These are phyloP conservation scores for Cryptomyrus ogoouensis DNA, from an alignment of 2,113 vertebrate genomes.

Conservation along the genomic window DNA sequence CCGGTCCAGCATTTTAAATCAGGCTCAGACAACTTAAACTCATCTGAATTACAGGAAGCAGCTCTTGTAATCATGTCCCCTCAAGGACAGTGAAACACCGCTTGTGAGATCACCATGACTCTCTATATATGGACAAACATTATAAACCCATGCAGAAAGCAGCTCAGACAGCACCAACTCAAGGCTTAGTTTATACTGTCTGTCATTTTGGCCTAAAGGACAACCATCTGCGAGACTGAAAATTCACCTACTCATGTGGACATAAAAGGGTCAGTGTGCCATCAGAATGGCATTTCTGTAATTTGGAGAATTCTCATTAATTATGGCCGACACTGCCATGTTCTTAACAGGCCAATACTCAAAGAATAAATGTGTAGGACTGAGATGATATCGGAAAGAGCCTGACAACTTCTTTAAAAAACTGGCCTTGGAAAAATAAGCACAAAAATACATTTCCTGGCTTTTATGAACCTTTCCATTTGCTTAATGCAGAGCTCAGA, in stretches of 20 bases:
- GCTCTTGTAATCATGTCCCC: background rate
- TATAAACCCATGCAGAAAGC: background rate
- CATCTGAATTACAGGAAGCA: background rate
- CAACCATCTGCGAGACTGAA: background rate
- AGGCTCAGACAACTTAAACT: background rate
- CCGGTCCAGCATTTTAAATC: background rate
- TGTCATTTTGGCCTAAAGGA: background rate
- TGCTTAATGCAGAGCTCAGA: background rate
- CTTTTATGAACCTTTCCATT: background rate
- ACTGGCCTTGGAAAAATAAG: background rate
- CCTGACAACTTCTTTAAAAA: background rate
- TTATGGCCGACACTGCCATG: background rate
- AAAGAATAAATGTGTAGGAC: background rate
- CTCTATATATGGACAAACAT: background rate
- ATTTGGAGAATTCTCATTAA: background rate
- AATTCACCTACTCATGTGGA: background rate
- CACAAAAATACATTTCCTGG: background rate
- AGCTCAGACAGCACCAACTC: background rate
- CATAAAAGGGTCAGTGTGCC: background rate
- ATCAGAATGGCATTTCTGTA: background rate
- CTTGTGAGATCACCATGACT: background rate
- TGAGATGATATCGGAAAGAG: background rate
- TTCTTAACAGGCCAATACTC: background rate
- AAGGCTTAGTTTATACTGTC: background rate
- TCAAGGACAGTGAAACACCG: background rate